phyloP scores from a whole-genome alignment of 2,888 invertebrate genomes.

The Hofmannophila pseudospretella region DNA sequence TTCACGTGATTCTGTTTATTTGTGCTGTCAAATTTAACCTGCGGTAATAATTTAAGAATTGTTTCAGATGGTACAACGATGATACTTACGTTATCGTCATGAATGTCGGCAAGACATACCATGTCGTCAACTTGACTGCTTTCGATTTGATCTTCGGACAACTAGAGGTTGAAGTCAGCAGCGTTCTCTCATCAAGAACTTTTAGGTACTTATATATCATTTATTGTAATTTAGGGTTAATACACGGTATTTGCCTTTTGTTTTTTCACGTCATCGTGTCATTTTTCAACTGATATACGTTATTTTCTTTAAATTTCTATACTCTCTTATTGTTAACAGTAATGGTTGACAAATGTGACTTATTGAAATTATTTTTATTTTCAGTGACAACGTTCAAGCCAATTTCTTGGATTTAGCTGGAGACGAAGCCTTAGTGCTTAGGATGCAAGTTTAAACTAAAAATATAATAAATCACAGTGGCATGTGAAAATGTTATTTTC shows the following conservation, averaged over 20 bases:
- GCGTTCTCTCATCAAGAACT: conserved; percentile 65
- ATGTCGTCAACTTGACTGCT: conserved; percentile 73
- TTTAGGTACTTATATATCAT: conserved; percentile 71
- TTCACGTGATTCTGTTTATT: not conserved
- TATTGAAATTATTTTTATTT: conserved; percentile 33
- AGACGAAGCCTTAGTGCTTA: conserved; percentile 63
- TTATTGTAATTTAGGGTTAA: too few species aligned
- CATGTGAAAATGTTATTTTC: too few species aligned
- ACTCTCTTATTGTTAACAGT: too few species aligned
- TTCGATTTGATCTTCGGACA: conserved; percentile 71
- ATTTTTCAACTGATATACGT: too few species aligned
- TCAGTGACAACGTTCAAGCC: conserved; percentile 57
- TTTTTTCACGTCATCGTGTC: too few species aligned
- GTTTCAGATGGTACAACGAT: conserved; percentile 60
- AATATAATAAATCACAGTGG: too few species aligned
- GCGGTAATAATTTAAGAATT: too few species aligned
- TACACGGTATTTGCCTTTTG: too few species aligned
- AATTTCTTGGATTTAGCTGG: conserved; percentile 53
- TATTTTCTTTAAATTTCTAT: too few species aligned
- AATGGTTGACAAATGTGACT: too few species aligned
- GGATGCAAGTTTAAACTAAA: conserved; percentile 52
- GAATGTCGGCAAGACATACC: conserved; percentile 73
- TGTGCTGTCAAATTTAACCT: not conserved
- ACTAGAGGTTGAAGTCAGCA: conserved; percentile 73
- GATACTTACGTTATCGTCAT: conserved; percentile 72